phyloP scores from a whole-genome alignment of 2,113 vertebrate species.

The Calidris pugnax region DNA sequence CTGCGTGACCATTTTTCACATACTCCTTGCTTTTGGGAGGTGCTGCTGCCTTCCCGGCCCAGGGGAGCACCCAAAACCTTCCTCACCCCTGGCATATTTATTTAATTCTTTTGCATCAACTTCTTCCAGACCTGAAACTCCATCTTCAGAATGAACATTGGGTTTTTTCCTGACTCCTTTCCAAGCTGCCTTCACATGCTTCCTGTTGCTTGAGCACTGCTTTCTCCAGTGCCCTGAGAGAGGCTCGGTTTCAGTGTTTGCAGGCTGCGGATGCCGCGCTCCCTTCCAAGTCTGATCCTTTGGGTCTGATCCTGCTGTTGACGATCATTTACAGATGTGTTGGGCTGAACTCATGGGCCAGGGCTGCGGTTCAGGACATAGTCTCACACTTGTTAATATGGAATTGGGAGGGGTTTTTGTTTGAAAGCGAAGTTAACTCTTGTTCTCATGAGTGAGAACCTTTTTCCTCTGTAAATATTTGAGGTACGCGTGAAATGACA shows the following conservation, averaged over 20 bases:
- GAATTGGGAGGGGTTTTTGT: constrained; percentile 49
- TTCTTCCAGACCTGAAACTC: not conserved
- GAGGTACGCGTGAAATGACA: not conserved
- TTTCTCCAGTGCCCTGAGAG: constrained; percentile 43
- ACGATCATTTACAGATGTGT: constrained; percentile 71
- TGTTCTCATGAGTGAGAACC: constrained; percentile 13
- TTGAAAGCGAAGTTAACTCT: constrained; percentile 21
- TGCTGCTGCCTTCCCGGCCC: not conserved
- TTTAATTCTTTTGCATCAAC: not conserved
- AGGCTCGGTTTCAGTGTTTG: constrained; percentile 29
- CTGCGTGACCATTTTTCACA: not conserved
- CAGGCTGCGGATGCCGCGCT: constrained; percentile 18
- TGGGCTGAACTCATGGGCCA: constrained; percentile 52
- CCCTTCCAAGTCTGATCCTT: constrained; percentile 64
- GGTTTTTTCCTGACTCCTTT: constrained; percentile 44
- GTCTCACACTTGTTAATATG: constrained; percentile 53
- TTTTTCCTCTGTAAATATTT: constrained; percentile 36
- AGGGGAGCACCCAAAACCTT: not conserved
- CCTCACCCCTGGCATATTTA: not conserved
- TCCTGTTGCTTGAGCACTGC: constrained; percentile 17
- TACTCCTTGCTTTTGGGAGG: not conserved
- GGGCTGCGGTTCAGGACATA: constrained; percentile 46
- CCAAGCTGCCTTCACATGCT: constrained; percentile 44
- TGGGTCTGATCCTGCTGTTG: constrained; percentile 45
- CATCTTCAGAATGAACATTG: not conserved